Percentiles rank a stretch among this genome's conserved stretches.
Conservation (phyloP, 1,140 invertebrate genomes). For the Oppia nitens region DNA sequence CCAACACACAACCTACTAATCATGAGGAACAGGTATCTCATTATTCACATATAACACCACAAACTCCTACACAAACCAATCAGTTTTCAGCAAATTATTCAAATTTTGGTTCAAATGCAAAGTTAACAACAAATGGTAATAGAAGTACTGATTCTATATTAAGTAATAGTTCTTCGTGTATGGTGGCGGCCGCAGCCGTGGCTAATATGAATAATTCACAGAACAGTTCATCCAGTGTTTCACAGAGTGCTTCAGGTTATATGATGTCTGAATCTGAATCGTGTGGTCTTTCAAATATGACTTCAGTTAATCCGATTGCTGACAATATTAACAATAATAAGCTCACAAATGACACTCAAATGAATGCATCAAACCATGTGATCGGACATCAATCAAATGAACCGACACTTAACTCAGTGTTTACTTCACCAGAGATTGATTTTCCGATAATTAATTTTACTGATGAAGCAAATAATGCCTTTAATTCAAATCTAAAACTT, state of each 20-base stretch:
- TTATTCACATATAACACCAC: neutral
- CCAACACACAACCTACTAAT: neutral
- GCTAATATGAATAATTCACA: neutral
- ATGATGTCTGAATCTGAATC: neutral
- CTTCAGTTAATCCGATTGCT: neutral
- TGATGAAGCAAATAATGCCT: neutral
- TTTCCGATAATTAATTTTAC: constrained; percentile 1
- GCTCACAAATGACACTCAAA: neutral
- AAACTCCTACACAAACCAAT: constrained; percentile 2
- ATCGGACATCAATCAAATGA: neutral
- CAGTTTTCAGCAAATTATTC: constrained; percentile 1
- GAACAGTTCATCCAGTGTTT: neutral
- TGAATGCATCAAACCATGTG: neutral
- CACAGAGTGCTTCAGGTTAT: neutral
- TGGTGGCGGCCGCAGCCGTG: constrained; percentile 4
- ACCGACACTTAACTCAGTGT: neutral
- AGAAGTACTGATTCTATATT: constrained; percentile 1
- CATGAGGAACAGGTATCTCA: neutral
- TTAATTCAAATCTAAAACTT: neutral
- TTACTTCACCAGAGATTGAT: neutral
- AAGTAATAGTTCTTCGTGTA: constrained; percentile 3
- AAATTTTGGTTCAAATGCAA: constrained; percentile 1
- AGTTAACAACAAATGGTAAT: neutral
- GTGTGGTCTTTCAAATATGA: constrained; percentile 6
- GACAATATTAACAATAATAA: neutral